Evolutionary conservation across 35 echinoderm and acorn worm genomes (phyloP).

Genomic region (Acanthaster planci): DNA sequence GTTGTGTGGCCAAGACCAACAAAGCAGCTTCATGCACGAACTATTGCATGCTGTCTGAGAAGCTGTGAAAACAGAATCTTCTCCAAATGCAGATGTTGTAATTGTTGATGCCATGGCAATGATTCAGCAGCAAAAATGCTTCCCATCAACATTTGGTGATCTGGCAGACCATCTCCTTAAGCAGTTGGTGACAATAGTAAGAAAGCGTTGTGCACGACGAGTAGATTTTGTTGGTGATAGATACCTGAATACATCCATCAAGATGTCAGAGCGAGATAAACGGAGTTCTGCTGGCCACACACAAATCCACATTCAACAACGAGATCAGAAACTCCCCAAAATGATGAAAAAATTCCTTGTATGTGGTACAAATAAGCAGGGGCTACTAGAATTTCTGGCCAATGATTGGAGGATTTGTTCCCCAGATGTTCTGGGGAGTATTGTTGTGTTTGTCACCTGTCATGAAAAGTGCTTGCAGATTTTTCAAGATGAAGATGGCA

Average conservation of each 20-base stretch:
- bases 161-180: background rate
- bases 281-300: background rate
- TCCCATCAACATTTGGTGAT: constrained; percentile 16
- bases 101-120: constrained; percentile 38
- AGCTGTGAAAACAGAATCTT: background rate
- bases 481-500: background rate
- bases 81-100: background rate
- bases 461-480: constrained; percentile 33
- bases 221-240: constrained; percentile 17
- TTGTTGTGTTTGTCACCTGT: background rate
- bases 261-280: background rate
- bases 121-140: background rate
- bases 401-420: constrained; percentile 9
- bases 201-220: background rate
- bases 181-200: background rate
- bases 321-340: background rate
- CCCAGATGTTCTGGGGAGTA: background rate
- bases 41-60: constrained; percentile 20
- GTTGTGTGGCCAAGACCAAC: constrained; percentile 32
- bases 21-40: constrained; percentile 38
- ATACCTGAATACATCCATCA: background rate
- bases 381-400: constrained; percentile 24
- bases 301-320: background rate
- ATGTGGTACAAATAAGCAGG: constrained; percentile 32
- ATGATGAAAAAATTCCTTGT: constrained; percentile 11